Percentiles rank a stretch among this genome's conserved stretches.
These are phyloP conservation scores for Tanypteryx hageni DNA, from an alignment of 2,888 invertebrate species.

Conservation along the genomic window DNA sequence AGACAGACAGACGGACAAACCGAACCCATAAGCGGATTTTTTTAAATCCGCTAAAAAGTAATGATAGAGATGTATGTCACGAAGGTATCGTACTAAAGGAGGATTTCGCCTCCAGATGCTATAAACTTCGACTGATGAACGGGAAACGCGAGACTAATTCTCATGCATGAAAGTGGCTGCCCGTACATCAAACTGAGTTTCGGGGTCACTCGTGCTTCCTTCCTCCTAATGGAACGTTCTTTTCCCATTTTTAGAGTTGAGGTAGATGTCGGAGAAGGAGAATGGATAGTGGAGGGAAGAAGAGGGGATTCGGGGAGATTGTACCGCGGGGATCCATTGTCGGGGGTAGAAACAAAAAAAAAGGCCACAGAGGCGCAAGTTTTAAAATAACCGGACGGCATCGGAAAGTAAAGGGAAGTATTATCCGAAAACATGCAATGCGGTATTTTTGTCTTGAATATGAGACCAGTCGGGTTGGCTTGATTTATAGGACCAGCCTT, in stretches of 20 bases:
- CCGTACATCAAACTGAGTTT: neutral
- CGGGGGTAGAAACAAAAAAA: neutral
- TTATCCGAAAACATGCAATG: slow-evolving; percentile 17
- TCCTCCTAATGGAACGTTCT: neutral
- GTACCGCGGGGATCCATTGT: neutral
- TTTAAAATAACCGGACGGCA: neutral
- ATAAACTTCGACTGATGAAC: neutral
- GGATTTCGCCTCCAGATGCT: neutral
- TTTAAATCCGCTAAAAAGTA: no score
- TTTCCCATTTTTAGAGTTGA: neutral
- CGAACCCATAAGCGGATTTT: no score
- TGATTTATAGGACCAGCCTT: neutral
- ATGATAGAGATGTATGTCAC: no score
- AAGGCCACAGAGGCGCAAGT: neutral
- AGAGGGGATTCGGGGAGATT: neutral
- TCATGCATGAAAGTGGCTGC: neutral
- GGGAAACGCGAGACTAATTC: neutral
- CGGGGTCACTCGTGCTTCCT: neutral
- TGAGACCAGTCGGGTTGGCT: neutral
- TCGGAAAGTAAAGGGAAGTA: neutral
- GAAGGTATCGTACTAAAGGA: neutral
- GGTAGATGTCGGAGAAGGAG: neutral
- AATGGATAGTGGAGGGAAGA: neutral
- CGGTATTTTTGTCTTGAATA: neutral
- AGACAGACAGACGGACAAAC: no score